Evolutionary conservation across 2,888 invertebrate genomes (phyloP), one percentile per base, ranked within the genome.

Genomic region (Atrina japonica): DNA sequence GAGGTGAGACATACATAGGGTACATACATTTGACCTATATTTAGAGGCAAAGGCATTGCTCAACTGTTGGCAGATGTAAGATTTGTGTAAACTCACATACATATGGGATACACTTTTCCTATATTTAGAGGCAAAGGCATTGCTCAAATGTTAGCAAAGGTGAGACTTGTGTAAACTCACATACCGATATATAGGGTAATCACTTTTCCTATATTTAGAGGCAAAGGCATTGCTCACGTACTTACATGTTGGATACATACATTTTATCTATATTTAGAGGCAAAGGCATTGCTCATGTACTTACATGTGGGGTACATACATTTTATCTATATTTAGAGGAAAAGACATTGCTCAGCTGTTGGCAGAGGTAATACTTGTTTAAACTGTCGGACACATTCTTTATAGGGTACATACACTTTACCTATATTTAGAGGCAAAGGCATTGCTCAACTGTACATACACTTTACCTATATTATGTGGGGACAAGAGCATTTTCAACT

Each of bases 91-190:
- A n/a, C 7, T 43, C 5, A 18, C n/a, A 11, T 1, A 41, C n/a
- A 16, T 23, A 18, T n/a, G n/a, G n/a, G n/a, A 94, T 95, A 29
- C 91, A 92, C 82, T 94, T 96, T 27, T 95, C 84, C 92, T 21
- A 88, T 91, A 56, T 93, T 93, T 81, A 93, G 93, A 88, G 95
- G 95, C 47, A 92, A 93, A 88, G 95, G 95, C 58, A 90, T 95
- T 68, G 96, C 94, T 65, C 93, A 93, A 86, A 25, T 94, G 50
- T 91, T 96, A 84, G 95, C 95, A 18, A 91, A 95, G 93, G 95
- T 95, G 77, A 59, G 55, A 41, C n/a, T n/a, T n/a, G n/a, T n/a
- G n/a, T n/a, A n/a, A 18, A n/a, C 7, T 43, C 5, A 18, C n/a
- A 11, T 1, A 41, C n/a, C 43, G 9, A 43, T 11, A 27, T 21